Base-by-base conservation (phyloP, 1,140 invertebrate species). In the Leptoteleia sp. region DNA sequence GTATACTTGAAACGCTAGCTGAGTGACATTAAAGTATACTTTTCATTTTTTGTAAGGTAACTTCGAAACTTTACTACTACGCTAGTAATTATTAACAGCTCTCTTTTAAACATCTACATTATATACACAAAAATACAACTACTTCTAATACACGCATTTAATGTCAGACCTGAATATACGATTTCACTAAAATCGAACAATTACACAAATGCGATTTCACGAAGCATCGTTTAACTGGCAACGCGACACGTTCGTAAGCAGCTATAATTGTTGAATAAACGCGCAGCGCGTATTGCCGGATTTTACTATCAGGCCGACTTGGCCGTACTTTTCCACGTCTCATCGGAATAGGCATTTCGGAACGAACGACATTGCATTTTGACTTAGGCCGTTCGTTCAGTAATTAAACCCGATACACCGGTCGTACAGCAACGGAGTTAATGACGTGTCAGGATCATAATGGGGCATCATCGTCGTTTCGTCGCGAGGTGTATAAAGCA, bases 401-500 rank as follows among this genome's bases (percentile, higher is more conserved):
- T 73, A 82, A 79, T 82, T 59, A 80, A 82, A 81, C 52, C 57
- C 48, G 70, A 78, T 84, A 76, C 67, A 78, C 70, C 54, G 71
- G 37, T 47, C 67, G 72, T 80, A 67, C 79, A 64, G 79, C 62
- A 77, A 79, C 64, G 54, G 76, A 84, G 83, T 89, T 89, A 89
- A 89, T 85, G 87, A 88, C 86, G 87, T 88, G 87, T 89, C 84
- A 83, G 81, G 71, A 86, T 86, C 79, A 83, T 87, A 88, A 88
- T 85, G 72, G 83, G 64, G 82, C 80, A 88, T 87, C 83, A 87
- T 88, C 85, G 82, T 80, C 57, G 78, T 76, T 81, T 71, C 71
- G 81, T 71, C 57, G 73, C 65, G 73, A 76, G 73, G 76, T 83
- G 52, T 80, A 81, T 81, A 81, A 81, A 83, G 83, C 86, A 87